Conservation (phyloP, 2,888 invertebrate genomes). For the Didymodactylos carnosus region DNA sequence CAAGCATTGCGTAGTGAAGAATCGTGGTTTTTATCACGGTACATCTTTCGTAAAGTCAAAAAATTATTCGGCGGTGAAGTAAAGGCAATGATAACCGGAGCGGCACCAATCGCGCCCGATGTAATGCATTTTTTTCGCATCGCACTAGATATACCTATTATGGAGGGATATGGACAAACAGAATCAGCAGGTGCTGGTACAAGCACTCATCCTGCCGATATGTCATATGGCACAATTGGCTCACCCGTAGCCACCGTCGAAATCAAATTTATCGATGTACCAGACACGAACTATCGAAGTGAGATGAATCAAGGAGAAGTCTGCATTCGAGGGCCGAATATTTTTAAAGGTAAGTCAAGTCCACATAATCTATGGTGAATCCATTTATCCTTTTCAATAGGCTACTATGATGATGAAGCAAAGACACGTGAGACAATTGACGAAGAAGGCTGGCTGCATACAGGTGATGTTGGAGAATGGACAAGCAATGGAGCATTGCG, state of each 20-base stretch:
- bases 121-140: conserved; percentile 80
- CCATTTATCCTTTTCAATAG: no score
- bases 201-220: not conserved
- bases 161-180: conserved; percentile 83
- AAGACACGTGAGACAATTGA: conserved; percentile 5
- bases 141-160: conserved; percentile 49
- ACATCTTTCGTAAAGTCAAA: conserved; percentile 76
- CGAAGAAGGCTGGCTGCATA: conserved; percentile 10
- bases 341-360: conserved; percentile 40
- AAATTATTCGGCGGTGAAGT: conserved; percentile 76
- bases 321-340: not conserved
- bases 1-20: not conserved
- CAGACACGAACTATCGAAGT: conserved; percentile 6
- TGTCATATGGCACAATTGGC: conserved; percentile 10
- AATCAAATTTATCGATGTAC: conserved; percentile 12
- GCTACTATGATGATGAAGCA: conserved; percentile 8
- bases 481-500: conserved; percentile 1
- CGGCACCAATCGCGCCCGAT: conserved; percentile 76
- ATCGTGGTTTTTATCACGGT: conserved; percentile 16
- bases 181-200: conserved; percentile 45
- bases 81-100: conserved; percentile 73
- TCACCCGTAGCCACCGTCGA: not conserved
- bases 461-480: conserved; percentile 9
- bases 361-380: no score
- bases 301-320: conserved; percentile 10